Conservation (phyloP, 2,888 invertebrate genomes). For the Volucella inflata region DNA sequence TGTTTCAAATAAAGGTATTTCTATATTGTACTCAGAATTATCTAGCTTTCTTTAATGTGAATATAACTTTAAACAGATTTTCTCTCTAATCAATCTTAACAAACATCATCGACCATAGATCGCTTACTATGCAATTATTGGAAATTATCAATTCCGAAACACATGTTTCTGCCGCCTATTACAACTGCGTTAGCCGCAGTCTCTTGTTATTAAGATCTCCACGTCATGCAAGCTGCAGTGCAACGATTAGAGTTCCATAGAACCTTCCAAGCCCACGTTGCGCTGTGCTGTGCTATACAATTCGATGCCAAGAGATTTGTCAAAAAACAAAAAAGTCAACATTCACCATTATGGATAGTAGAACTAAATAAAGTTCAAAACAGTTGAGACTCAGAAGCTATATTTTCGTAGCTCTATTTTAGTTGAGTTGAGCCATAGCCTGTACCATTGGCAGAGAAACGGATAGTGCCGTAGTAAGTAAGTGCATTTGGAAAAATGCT, state of each 20-base stretch:
- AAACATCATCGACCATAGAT: constrained; percentile 36
- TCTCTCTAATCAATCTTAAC: not conserved
- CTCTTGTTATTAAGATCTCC: constrained; percentile 57
- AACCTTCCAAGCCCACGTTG: constrained; percentile 47
- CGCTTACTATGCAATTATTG: constrained; percentile 66
- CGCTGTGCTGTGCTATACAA: constrained; percentile 43
- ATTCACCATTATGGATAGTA: constrained; percentile 56
- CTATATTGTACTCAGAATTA: too few relatives aligned
- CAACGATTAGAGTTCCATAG: constrained; percentile 22
- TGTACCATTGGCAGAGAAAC: not conserved
- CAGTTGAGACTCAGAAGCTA: constrained; percentile 30
- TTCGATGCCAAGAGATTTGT: constrained; percentile 60
- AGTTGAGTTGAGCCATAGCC: constrained; percentile 2
- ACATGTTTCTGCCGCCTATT: constrained; percentile 66
- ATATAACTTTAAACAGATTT: too few relatives aligned
- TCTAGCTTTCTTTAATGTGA: too few relatives aligned
- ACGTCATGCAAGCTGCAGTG: constrained; percentile 47
- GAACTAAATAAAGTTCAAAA: constrained; percentile 64
- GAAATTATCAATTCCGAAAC: constrained; percentile 69
- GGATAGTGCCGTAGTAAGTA: too few relatives aligned
- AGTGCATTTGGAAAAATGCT: not conserved
- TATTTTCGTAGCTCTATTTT: not conserved
- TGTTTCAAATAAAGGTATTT: too few relatives aligned
- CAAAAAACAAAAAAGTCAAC: constrained; percentile 44
- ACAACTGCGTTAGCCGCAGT: constrained; percentile 70